Conservation (phyloP, 2,888 invertebrate species). For the Lypha dubia region DNA sequence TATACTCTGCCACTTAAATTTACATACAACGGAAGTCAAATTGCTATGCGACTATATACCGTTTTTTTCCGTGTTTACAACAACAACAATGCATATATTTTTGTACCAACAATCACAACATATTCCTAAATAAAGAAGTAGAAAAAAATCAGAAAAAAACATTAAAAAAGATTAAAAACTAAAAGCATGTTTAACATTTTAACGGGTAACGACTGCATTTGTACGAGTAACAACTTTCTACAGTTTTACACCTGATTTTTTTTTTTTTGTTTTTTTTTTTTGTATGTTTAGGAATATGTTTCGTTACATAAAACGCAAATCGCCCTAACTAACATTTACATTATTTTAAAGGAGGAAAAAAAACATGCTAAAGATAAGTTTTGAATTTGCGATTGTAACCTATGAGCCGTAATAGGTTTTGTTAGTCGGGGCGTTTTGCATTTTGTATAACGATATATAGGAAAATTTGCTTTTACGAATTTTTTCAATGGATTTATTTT, state of each 20-base stretch:
- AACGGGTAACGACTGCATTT: constrained; percentile 18
- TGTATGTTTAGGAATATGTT: background rate
- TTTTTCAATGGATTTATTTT: constrained; percentile 9
- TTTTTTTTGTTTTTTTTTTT: constrained; percentile 5
- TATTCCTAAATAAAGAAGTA: background rate
- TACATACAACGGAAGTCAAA: constrained; percentile 66
- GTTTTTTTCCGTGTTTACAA: background rate
- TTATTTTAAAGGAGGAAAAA: too few relatives aligned
- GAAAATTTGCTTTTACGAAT: background rate
- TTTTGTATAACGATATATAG: too few relatives aligned
- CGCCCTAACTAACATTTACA: too few relatives aligned
- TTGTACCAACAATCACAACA: constrained; percentile 9
- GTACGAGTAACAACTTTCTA: constrained; percentile 24
- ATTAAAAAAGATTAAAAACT: constrained; percentile 51
- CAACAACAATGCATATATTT: background rate
- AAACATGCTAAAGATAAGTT: constrained; percentile 36
- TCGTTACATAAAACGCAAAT: too few relatives aligned
- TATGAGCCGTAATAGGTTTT: too few relatives aligned
- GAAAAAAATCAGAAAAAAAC: too few relatives aligned
- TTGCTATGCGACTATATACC: constrained; percentile 7
- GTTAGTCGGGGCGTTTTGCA: too few relatives aligned
- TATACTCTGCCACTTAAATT: constrained; percentile 65
- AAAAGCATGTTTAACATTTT: constrained; percentile 55
- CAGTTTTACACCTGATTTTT: constrained; percentile 44
- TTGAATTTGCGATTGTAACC: too few relatives aligned